Conservation (phyloP, 2,888 invertebrate species). For the Nephrotoma appendiculata region DNA sequence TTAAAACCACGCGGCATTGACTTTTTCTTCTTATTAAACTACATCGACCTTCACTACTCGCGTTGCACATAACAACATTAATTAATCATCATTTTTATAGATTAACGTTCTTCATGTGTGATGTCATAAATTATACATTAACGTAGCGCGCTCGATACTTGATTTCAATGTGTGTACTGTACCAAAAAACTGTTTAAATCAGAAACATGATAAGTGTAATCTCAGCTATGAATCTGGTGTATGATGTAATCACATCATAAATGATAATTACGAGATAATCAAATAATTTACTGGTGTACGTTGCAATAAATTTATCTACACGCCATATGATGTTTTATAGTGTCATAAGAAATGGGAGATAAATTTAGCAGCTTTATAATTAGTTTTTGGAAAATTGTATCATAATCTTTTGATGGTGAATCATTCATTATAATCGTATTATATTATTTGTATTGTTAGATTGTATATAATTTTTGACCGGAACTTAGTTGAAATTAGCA, state of each 20-base stretch:
- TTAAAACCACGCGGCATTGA: not conserved
- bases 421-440: not conserved
- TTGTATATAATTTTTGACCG: not conserved
- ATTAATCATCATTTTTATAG: not conserved
- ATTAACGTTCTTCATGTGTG: not conserved
- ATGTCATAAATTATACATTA: not conserved
- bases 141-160: not conserved
- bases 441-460: not conserved
- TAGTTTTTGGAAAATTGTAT: not conserved
- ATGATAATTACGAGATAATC: not conserved
- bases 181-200: not conserved
- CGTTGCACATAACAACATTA: not conserved
- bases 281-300: not conserved
- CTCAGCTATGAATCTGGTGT: not conserved
- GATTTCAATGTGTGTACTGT: not conserved
- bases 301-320: not conserved
- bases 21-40: not conserved
- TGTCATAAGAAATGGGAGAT: not conserved
- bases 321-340: not conserved
- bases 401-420: not conserved
- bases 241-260: not conserved
- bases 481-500: not conserved
- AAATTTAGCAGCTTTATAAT: not conserved
- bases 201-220: not conserved
- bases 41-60: not conserved